Conservation (phyloP, 2,797 vertebrate genomes). For the Sebastes cheni region DNA sequence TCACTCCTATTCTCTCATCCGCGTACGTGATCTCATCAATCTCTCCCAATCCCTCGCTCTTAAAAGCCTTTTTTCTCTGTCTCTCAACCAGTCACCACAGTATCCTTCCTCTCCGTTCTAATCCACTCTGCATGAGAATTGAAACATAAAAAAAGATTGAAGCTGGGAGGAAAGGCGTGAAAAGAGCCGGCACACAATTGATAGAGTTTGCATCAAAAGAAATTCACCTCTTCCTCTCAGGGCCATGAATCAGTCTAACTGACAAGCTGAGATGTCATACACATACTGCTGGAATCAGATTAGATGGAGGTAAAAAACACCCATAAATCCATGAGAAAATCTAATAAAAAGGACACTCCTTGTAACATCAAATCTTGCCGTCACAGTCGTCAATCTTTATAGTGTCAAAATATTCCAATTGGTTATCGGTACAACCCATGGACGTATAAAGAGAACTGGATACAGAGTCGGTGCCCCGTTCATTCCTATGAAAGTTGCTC, state of each 20-base stretch:
- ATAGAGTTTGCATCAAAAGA: neutral
- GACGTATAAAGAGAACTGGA: neutral
- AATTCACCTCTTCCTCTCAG: neutral
- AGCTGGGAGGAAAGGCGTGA: neutral
- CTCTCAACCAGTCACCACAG: constrained; percentile 3
- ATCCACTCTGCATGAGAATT: neutral
- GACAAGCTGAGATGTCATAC: neutral
- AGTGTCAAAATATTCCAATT: neutral
- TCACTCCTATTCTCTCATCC: constrained; percentile 26
- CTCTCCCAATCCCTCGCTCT: constrained; percentile 28
- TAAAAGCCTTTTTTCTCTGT: constrained; percentile 20
- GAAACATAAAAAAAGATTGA: neutral
- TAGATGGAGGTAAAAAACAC: neutral
- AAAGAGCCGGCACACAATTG: neutral
- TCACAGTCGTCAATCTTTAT: neutral
- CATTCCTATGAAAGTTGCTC: neutral
- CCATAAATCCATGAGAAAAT: neutral
- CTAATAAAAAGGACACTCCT: neutral
- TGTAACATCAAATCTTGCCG: neutral
- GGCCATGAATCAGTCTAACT: neutral
- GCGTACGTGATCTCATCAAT: constrained; percentile 38
- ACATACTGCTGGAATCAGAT: neutral
- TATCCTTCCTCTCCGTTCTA: neutral
- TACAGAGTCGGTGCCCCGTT: neutral
- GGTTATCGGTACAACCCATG: neutral